Conservation (phyloP, 2,113 vertebrate genomes). For the Saguinus imperator region DNA sequence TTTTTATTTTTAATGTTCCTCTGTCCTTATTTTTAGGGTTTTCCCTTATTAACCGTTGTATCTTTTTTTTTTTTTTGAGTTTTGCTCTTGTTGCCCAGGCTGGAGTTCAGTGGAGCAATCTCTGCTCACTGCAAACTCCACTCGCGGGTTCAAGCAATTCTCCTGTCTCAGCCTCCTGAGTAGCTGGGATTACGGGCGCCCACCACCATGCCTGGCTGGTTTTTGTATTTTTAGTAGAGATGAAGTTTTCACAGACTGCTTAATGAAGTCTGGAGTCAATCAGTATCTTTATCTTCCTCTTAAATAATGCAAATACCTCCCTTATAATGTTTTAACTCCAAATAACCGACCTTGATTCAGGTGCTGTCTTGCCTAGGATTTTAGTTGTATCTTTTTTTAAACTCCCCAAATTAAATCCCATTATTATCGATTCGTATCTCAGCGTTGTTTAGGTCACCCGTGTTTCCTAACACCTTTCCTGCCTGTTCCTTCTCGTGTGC, state of each 20-base stretch:
- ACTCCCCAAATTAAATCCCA: neutral
- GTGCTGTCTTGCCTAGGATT: neutral
- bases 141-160: too few relatives aligned
- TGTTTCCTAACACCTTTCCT: neutral
- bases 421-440: neutral
- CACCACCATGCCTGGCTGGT: too few relatives aligned
- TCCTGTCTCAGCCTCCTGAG: too few relatives aligned
- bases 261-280: neutral
- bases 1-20: neutral
- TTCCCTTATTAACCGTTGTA: neutral
- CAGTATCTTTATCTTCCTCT: neutral
- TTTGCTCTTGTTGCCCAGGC: too few relatives aligned
- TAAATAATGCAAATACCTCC: neutral
- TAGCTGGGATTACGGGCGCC: too few relatives aligned
- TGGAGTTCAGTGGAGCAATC: too few relatives aligned
- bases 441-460: neutral
- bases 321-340: neutral
- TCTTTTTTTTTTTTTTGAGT: neutral
- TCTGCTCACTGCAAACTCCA: too few relatives aligned
- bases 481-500: neutral
- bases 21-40: neutral
- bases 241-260: neutral
- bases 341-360: too few relatives aligned
- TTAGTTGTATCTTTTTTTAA: neutral
- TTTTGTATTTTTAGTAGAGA: too few relatives aligned